Evolutionary conservation across 2,888 invertebrate genomes (phyloP).

Genomic region (Artemia sinica): DNA sequence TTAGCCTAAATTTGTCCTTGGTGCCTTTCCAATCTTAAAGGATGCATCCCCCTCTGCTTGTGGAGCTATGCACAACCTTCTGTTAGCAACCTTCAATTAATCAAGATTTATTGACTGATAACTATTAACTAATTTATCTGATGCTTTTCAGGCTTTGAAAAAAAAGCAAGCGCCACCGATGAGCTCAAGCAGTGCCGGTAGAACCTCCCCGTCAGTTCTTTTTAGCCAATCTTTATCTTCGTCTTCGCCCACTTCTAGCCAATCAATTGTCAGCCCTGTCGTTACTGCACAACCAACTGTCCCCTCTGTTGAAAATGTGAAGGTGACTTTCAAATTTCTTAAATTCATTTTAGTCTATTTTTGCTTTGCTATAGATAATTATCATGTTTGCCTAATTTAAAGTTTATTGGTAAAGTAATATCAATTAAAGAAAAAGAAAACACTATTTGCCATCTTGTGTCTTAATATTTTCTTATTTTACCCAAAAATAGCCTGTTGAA

Average conservation of each 20-base stretch:
- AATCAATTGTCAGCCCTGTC: conserved; percentile 10
- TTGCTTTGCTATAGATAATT: too few species aligned
- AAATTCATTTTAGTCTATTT: too few species aligned
- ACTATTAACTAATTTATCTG: not conserved
- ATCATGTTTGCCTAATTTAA: too few species aligned
- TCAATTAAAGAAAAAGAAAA: too few species aligned
- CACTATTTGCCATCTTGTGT: too few species aligned
- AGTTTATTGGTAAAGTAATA: too few species aligned
- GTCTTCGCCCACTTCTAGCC: conserved; percentile 7
- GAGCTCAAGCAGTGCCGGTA: conserved; percentile 4
- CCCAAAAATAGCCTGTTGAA: too few species aligned
- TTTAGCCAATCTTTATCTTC: conserved; percentile 2
- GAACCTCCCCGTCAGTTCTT: not conserved
- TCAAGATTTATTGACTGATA: not conserved
- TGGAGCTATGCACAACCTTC: not conserved
- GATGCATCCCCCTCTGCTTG: too few species aligned
- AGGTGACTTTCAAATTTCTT: not conserved
- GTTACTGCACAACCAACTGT: conserved; percentile 14
- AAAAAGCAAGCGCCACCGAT: conserved; percentile 21
- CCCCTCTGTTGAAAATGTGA: not conserved
- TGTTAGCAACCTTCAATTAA: not conserved
- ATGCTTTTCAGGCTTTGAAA: conserved; percentile 18
- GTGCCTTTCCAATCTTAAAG: too few species aligned
- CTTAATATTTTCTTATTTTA: too few species aligned
- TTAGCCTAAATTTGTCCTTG: too few species aligned